phyloP scores from a whole-genome alignment of 2,113 vertebrate species.

The Nibea albiflora region DNA sequence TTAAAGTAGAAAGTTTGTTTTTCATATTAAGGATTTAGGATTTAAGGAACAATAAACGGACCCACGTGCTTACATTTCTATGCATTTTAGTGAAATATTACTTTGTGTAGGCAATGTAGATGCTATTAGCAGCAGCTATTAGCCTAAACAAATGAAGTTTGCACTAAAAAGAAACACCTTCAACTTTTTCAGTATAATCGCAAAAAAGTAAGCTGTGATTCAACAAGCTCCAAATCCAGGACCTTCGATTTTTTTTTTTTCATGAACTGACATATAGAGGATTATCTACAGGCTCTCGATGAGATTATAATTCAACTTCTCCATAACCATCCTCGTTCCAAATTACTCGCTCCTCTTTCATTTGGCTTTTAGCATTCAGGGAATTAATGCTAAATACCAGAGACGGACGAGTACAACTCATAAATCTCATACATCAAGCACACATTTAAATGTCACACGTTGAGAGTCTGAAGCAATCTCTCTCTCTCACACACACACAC shows the following conservation, averaged over 20 bases:
- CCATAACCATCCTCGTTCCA: constrained; percentile 66
- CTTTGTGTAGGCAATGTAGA: neutral
- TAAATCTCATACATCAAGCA: constrained; percentile 52
- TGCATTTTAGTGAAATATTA: constrained; percentile 2
- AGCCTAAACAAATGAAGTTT: neutral
- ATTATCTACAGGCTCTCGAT: constrained; percentile 75
- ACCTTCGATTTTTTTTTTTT: constrained; percentile 61
- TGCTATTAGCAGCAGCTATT: constrained; percentile 1
- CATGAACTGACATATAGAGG: constrained; percentile 69
- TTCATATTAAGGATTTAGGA: constrained; percentile 6
- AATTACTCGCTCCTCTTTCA: constrained; percentile 69
- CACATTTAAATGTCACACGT: constrained; percentile 62
- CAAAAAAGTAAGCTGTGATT: constrained; percentile 37
- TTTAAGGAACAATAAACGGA: neutral
- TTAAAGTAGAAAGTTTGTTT: neutral
- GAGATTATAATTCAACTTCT: constrained; percentile 81
- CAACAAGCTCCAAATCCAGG: constrained; percentile 66
- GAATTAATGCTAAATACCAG: constrained; percentile 78
- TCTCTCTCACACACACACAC: neutral
- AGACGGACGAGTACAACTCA: constrained; percentile 54
- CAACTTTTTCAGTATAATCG: constrained; percentile 33
- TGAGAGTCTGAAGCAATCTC: constrained; percentile 26
- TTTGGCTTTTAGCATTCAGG: constrained; percentile 67
- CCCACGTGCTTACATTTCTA: neutral
- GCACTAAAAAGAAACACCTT: neutral